phyloP scores from a whole-genome alignment of 2,888 invertebrate genomes.

The Drosophila atripex region DNA sequence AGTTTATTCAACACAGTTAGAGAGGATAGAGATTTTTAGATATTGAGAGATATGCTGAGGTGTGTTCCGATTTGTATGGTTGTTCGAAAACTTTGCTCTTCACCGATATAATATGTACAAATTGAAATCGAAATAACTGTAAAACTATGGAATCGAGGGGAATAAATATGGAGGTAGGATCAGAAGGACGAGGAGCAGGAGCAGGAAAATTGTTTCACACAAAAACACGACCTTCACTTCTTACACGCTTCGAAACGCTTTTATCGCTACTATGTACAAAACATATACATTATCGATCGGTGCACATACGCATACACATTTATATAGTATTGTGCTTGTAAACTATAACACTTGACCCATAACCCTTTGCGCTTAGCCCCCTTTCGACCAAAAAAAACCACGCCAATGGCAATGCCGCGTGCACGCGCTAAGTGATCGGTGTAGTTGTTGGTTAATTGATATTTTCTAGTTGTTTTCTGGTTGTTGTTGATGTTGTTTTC shows the following conservation, averaged over 20 bases:
- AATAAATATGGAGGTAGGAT: constrained; percentile 28
- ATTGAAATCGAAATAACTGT: constrained; percentile 50
- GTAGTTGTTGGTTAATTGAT: constrained; percentile 48
- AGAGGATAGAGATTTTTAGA: constrained; percentile 51
- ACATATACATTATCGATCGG: constrained; percentile 41
- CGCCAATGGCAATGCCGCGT: constrained; percentile 42
- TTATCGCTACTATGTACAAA: constrained; percentile 50
- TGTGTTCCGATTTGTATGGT: constrained; percentile 17
- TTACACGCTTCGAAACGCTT: constrained; percentile 29
- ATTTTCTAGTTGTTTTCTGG: constrained; percentile 44
- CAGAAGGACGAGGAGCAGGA: constrained; percentile 18
- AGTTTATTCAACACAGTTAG: constrained; percentile 70
- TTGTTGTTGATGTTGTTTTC: constrained; percentile 36
- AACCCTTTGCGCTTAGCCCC: constrained; percentile 15
- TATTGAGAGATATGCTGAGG: constrained; percentile 44
- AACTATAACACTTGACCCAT: constrained; percentile 21
- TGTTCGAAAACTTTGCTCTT: constrained; percentile 19
- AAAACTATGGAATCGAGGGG: constrained; percentile 45
- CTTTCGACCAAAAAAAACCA: constrained; percentile 27
- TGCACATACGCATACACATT: constrained; percentile 19
- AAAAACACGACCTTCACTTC: constrained; percentile 19
- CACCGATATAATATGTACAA: constrained; percentile 67
- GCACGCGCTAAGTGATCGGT: constrained; percentile 46
- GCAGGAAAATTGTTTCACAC: constrained; percentile 58
- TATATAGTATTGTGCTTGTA: constrained; percentile 28